Evolutionary conservation across 2,888 invertebrate species (phyloP).

Genomic region (Notodonta ziczac): DNA sequence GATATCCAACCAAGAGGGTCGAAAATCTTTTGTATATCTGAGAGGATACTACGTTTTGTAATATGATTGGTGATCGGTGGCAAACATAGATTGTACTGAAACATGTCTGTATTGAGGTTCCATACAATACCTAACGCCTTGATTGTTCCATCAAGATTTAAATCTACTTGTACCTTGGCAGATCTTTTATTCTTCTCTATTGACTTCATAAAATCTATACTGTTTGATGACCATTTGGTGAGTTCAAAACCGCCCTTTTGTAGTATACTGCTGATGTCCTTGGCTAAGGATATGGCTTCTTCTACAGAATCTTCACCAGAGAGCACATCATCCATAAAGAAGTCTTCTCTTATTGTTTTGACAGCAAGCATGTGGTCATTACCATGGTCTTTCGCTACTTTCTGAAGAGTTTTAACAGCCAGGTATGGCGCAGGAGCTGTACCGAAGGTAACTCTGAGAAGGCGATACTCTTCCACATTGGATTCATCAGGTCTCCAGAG

Average conservation of each 20-base stretch:
- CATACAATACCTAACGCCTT: constrained; percentile 30
- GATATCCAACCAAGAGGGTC: constrained; percentile 29
- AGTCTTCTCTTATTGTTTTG: neutral
- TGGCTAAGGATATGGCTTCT: constrained; percentile 3
- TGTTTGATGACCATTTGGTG: constrained; percentile 12
- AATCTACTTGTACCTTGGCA: constrained; percentile 12
- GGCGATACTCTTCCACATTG: neutral
- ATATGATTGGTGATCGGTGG: constrained; percentile 3
- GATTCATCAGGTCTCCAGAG: neutral
- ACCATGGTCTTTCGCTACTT: constrained; percentile 4
- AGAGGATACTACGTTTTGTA: constrained; percentile 19
- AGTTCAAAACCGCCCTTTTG: constrained; percentile 2
- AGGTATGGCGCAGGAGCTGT: too few relatives aligned
- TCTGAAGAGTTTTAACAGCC: too few relatives aligned
- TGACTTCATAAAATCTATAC: constrained; percentile 1
- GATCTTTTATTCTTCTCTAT: constrained; percentile 12
- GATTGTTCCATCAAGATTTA: constrained; percentile 23
- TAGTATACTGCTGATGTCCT: neutral
- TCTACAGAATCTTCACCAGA: neutral
- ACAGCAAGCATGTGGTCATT: neutral
- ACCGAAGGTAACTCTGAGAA: neutral
- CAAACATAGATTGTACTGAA: constrained; percentile 26
- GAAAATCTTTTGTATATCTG: constrained; percentile 20
- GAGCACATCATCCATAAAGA: constrained; percentile 4
- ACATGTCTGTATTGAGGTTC: constrained; percentile 30